phyloP scores from a whole-genome alignment of 2,888 invertebrate genomes.

The Chydorus sphaericus region DNA sequence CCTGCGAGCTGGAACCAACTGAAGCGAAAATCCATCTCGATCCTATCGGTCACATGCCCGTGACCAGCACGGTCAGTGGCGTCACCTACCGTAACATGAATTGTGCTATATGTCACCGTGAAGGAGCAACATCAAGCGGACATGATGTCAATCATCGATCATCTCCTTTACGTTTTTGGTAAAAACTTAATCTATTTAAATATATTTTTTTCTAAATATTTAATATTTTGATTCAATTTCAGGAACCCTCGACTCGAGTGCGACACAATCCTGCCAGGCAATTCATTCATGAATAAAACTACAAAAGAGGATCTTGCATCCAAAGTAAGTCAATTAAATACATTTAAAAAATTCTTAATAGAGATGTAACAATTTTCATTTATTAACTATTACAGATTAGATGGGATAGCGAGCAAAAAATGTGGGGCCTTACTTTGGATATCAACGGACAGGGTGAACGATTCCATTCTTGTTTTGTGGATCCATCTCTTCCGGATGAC shows the following conservation, averaged over 20 bases:
- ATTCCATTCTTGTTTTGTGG: constrained; percentile 29
- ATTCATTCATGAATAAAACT: background rate
- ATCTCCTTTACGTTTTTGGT: constrained; percentile 2
- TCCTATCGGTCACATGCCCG: constrained; percentile 27
- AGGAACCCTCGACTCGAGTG: constrained; percentile 32
- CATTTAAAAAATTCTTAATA: background rate
- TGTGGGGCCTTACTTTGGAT: constrained; percentile 26
- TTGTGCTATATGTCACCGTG: constrained; percentile 33
- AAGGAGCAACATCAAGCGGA: constrained; percentile 19
- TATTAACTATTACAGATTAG: background rate
- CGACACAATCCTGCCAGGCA: constrained; percentile 21
- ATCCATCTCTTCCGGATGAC: constrained; percentile 28
- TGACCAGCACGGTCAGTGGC: constrained; percentile 26
- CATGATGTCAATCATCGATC: constrained; percentile 2
- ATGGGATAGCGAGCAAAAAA: constrained; percentile 22
- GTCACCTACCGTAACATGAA: constrained; percentile 26
- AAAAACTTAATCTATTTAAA: background rate
- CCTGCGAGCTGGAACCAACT: constrained; percentile 22
- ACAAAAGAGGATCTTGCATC: background rate
- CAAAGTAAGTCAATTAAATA: background rate
- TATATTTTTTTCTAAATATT: background rate
- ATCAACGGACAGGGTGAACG: constrained; percentile 9
- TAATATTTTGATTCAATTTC: constrained; percentile 21
- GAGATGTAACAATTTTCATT: background rate
- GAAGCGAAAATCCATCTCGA: constrained; percentile 22